Conservation (phyloP, 2,888 invertebrate genomes). For the Ariolimax columbianus region DNA sequence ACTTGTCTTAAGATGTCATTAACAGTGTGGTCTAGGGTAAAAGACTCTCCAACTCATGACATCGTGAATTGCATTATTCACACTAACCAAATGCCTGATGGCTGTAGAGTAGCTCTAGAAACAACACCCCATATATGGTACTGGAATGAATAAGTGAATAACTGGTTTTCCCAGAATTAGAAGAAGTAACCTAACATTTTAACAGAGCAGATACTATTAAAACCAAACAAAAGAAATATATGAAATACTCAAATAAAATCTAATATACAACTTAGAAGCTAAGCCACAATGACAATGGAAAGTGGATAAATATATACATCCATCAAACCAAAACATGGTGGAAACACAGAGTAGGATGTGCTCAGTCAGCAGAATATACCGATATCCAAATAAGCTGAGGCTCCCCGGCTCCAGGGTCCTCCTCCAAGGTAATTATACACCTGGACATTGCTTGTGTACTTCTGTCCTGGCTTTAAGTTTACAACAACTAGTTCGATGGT, state of each 20-base stretch:
- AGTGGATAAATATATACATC: background rate
- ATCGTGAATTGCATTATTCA: too few species aligned
- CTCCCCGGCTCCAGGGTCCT: conserved; percentile 80
- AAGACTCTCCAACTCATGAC: too few species aligned
- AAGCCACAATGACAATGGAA: conserved; percentile 15
- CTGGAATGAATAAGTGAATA: too few species aligned
- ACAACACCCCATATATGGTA: too few species aligned
- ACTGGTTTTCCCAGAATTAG: too few species aligned
- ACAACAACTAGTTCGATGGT: conserved; percentile 30
- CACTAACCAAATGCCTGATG: too few species aligned
- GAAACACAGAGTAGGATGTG: conserved; percentile 1
- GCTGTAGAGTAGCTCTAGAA: too few species aligned
- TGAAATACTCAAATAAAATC: background rate
- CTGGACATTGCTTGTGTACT: conserved; percentile 92
- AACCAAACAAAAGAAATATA: background rate
- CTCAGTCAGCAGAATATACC: conserved; percentile 59
- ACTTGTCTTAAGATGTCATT: too few species aligned
- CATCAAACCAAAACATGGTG: conserved; percentile 1
- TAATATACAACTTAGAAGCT: conserved; percentile 1
- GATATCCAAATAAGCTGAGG: conserved; percentile 64
- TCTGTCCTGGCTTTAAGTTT: conserved; percentile 56
- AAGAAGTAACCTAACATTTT: too few species aligned
- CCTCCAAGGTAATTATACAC: conserved; percentile 97
- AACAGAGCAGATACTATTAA: background rate
- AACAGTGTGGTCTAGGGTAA: too few species aligned